A percentile compares a stretch with the other conserved stretches of the same genome.
These are phyloP conservation scores for Nixonia krombeini DNA, from an alignment of 1,140 invertebrate species.

Conservation along the genomic window DNA sequence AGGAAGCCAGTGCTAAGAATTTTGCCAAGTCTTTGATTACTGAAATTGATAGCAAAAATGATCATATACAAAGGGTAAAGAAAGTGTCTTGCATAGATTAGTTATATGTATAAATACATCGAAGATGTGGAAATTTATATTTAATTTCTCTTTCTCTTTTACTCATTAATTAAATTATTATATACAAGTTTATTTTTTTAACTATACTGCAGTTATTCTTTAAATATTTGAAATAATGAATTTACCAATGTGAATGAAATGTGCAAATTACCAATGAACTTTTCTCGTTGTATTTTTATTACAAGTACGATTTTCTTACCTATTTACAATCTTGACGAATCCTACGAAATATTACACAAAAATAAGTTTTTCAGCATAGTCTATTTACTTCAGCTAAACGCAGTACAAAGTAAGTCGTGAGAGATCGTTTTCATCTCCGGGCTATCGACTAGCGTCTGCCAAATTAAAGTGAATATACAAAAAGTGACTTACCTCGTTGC, in stretches of 20 bases:
- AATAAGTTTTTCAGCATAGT: constrained; percentile 62
- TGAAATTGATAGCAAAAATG: constrained; percentile 73
- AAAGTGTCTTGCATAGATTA: neutral
- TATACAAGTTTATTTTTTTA: too few relatives aligned
- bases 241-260: too few relatives aligned
- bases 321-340: constrained; percentile 69
- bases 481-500: constrained; percentile 12
- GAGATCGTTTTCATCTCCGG: constrained; percentile 34
- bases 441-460: constrained; percentile 17
- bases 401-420: constrained; percentile 58
- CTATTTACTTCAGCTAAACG: constrained; percentile 55
- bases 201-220: too few relatives aligned
- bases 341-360: constrained; percentile 68
- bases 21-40: constrained; percentile 74
- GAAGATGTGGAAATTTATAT: too few relatives aligned
- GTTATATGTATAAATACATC: too few relatives aligned
- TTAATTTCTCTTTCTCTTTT: too few relatives aligned
- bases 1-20: constrained; percentile 76
- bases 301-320: constrained; percentile 65
- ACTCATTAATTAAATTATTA: too few relatives aligned
- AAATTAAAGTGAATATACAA: constrained; percentile 25
- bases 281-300: constrained; percentile 67
- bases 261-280: neutral
- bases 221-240: constrained; percentile 9
- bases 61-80: constrained; percentile 54